Base-by-base conservation (phyloP, 2,888 invertebrate species). In the Drosophila pegasa region DNA sequence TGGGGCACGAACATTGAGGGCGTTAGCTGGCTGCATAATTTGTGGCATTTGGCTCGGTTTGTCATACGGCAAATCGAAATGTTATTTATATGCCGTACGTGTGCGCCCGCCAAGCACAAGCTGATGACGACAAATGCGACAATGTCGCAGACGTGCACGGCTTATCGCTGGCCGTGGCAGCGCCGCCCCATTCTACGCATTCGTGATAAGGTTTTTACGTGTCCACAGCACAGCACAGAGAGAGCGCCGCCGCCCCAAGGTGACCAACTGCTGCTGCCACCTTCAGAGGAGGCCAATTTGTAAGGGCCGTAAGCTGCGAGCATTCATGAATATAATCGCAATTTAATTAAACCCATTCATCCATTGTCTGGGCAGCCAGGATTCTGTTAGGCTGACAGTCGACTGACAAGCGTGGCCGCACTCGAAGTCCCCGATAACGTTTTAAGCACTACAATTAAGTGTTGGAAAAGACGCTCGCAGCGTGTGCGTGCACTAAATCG, bases 31-130 rank as follows among this genome's bases (percentile, higher is more conserved):
- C 56, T 76, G 76, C 87, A 88, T 87, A 87, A 87, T 86, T 82
- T 83, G 76, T 75, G 80, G 75, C 80, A 79, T 80, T 71, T 60
- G 77, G 83, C 72, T 79, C 68, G 71, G 80, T 71, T 88, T 83
- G 83, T 83, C 83, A 88, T 88, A 83, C 70, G 70, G 85, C 89
- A 88, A 83, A 83, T 83, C 83, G 83, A 83, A 83, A 88, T 84
- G 83, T 88, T 83, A 83, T 83, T 83, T 83, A 83, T 83, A 87
- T 77, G 89, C 85, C 37, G 87, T 87, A 83, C 83, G 83, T 83
- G 83, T 67, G 78, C 70, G 55, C 52, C 60, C 68, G 67, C 55
- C 78, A 40, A 67, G 51, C 57, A 40, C 45, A 56, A 54, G 69
- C 61, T 81, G 88, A 88, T 82, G 82, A 88, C 87, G 87, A 82